These are phyloP conservation scores for Pyrochroa serraticornis DNA, from an alignment of 2,888 invertebrate genomes.

Conservation along the genomic window DNA sequence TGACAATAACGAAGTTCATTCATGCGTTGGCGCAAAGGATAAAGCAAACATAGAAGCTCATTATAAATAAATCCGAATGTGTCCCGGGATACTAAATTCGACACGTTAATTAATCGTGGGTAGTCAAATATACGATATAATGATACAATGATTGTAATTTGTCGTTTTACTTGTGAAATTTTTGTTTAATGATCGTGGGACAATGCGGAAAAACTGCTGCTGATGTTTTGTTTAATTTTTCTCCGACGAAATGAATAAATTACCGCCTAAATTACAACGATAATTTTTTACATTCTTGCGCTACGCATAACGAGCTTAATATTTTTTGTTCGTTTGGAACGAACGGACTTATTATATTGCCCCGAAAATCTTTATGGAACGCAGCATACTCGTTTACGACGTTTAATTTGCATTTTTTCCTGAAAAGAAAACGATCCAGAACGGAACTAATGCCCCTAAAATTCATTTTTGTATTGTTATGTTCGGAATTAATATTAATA, in stretches of 20 bases:
- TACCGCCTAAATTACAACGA: slow-evolving; percentile 20
- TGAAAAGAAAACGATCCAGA: slow-evolving; percentile 6
- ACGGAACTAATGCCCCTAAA: slow-evolving; percentile 10
- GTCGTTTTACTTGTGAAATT: too few relatives aligned
- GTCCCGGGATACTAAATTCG: too few relatives aligned
- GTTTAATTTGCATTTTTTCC: slow-evolving; percentile 22
- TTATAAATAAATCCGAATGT: too few relatives aligned
- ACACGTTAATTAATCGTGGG: too few relatives aligned
- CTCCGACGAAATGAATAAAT: slow-evolving; percentile 20
- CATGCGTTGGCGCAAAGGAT: not conserved
- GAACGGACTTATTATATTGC: slow-evolving; percentile 18
- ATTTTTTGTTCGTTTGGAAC: slow-evolving; percentile 18
- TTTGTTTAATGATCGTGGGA: too few relatives aligned
- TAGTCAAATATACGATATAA: too few relatives aligned
- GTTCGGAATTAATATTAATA: slow-evolving; percentile 13
- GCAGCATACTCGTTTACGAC: slow-evolving; percentile 21
- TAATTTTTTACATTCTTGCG: slow-evolving; percentile 25
- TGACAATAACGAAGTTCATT: not conserved
- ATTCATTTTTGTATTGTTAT: slow-evolving; percentile 11
- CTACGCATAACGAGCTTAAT: slow-evolving; percentile 18
- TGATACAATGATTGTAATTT: too few relatives aligned
- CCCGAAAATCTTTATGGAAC: slow-evolving; percentile 15
- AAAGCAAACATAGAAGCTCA: too few relatives aligned
- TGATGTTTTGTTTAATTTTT: slow-evolving; percentile 4
- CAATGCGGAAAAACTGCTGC: too few relatives aligned